phyloP scores from a whole-genome alignment of 2,113 vertebrate genomes.

The Nymphicus hollandicus region DNA sequence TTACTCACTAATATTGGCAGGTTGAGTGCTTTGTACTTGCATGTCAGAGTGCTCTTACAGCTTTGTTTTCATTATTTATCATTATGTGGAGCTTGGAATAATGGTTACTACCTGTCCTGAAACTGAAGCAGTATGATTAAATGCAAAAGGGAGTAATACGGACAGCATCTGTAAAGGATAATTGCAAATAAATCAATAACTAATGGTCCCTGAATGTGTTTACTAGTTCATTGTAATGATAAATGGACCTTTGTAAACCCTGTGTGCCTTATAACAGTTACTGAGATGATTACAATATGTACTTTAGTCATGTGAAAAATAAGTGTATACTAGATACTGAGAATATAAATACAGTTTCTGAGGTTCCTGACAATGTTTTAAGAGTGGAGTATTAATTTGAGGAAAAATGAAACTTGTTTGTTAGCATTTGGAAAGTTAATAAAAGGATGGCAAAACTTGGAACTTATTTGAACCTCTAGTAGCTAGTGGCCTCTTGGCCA shows the following conservation, averaged over 20 bases:
- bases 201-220: slow-evolving; percentile 61
- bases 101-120: slow-evolving; percentile 30
- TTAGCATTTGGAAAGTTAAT: background rate
- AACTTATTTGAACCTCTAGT: background rate
- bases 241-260: background rate
- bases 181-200: slow-evolving; percentile 68
- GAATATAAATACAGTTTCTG: background rate
- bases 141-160: background rate
- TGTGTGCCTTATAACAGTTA: slow-evolving; percentile 28
- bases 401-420: background rate
- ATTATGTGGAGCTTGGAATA: background rate
- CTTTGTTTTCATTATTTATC: slow-evolving; percentile 34
- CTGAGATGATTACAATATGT: slow-evolving; percentile 10
- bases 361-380: background rate
- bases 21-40: background rate
- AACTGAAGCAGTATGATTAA: background rate
- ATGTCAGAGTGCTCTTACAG: background rate
- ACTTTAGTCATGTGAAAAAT: slow-evolving; percentile 1
- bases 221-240: slow-evolving; percentile 51
- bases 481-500: background rate
- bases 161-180: slow-evolving; percentile 11
- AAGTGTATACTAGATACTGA: background rate
- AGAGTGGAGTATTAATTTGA: background rate
- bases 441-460: background rate
- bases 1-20: background rate